These are phyloP conservation scores for Silurus lanzhouensis DNA, from an alignment of 2,797 vertebrate genomes.

Conservation along the genomic window DNA sequence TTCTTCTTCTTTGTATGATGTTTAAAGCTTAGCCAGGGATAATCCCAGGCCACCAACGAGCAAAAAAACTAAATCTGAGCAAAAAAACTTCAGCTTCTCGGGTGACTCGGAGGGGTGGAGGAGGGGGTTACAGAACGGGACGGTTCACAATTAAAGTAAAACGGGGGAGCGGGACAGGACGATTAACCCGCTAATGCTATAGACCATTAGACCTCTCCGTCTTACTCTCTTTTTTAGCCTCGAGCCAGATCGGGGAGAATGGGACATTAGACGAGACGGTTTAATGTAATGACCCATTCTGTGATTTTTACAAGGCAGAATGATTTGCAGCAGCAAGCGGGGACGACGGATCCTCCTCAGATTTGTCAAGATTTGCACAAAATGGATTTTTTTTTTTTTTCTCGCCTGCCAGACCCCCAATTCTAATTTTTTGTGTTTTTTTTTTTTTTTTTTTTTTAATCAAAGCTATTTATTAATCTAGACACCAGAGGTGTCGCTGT, in stretches of 20 bases:
- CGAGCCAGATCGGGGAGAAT: conserved; percentile 83
- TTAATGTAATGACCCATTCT: conserved; percentile 93
- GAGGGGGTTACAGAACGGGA: conserved; percentile 56
- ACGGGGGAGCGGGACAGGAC: conserved; percentile 81
- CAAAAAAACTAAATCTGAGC: conserved; percentile 2
- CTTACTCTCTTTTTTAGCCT: conserved; percentile 74
- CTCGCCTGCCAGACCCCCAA: background rate
- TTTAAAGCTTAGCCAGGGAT: conserved; percentile 42
- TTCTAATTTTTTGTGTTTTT: too few species aligned
- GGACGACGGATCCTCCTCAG: conserved; percentile 25
- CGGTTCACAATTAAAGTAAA: conserved; percentile 75
- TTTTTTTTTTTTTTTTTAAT: background rate
- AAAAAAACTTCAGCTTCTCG: conserved; percentile 50
- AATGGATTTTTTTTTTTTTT: conserved; percentile 17
- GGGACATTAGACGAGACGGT: conserved; percentile 90
- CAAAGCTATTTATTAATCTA: conserved; percentile 14
- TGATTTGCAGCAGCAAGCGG: conserved; percentile 73
- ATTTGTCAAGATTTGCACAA: conserved; percentile 37
- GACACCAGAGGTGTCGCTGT: background rate
- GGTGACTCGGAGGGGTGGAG: conserved; percentile 29
- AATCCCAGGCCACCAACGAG: conserved; percentile 7
- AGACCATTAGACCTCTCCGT: conserved; percentile 90
- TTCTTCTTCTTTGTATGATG: background rate
- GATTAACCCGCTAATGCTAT: conserved; percentile 97
- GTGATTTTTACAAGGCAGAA: conserved; percentile 82